phyloP scores from a whole-genome alignment of 1,140 invertebrate genomes.

The Maconellicoccus hirsutus region DNA sequence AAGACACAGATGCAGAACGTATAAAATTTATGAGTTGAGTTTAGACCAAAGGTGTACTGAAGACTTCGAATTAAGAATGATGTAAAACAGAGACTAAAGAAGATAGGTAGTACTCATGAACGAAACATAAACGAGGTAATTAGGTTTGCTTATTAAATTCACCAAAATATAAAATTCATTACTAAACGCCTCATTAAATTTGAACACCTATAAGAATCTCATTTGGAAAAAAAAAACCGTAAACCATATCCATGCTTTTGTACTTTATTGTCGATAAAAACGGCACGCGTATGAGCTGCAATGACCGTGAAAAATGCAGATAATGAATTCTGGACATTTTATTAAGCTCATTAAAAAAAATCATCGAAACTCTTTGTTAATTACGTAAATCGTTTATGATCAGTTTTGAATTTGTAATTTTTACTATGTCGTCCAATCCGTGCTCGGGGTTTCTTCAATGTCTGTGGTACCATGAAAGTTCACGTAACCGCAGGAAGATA shows the following conservation, averaged over 20 bases:
- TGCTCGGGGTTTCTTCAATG: too few species aligned
- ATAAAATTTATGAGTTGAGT: background rate
- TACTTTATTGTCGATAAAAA: background rate
- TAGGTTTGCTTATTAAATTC: background rate
- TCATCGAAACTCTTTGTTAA: background rate
- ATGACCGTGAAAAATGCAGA: background rate
- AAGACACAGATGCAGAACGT: background rate
- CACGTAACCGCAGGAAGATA: too few species aligned
- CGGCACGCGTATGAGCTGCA: background rate
- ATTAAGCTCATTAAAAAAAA: background rate
- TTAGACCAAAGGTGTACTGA: too few species aligned
- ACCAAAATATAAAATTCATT: background rate
- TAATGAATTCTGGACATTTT: slow-evolving; percentile 9
- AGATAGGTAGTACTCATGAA: too few species aligned
- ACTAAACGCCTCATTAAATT: background rate
- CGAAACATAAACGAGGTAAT: too few species aligned
- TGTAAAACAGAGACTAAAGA: too few species aligned
- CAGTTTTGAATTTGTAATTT: too few species aligned
- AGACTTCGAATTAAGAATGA: too few species aligned
- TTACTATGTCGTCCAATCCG: too few species aligned
- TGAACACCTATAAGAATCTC: background rate
- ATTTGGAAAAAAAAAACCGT: background rate
- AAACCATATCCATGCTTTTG: background rate
- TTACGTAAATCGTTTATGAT: background rate
- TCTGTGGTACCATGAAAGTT: too few species aligned